phyloP scores from a whole-genome alignment of 1,140 invertebrate genomes.

The Pachypsylla venusta region DNA sequence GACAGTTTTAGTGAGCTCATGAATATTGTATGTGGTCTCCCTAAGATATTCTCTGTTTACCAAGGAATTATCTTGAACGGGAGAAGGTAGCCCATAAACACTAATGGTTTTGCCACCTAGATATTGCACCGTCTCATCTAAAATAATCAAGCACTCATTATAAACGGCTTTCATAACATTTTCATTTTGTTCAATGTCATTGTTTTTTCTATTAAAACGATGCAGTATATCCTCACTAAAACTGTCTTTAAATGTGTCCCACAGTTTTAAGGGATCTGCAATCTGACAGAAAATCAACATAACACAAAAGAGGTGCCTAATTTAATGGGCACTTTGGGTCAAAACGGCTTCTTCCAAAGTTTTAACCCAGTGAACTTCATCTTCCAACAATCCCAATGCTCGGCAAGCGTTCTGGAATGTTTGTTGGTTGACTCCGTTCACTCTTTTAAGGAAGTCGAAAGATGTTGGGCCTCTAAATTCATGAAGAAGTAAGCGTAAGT shows the following conservation, averaged over 20 bases:
- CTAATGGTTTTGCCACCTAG: background rate
- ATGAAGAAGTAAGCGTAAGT: conserved; percentile 25
- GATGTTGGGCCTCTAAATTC: conserved; percentile 17
- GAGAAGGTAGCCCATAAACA: background rate
- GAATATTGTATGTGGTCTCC: background rate
- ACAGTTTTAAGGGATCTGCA: conserved; percentile 16
- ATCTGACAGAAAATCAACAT: conserved; percentile 17
- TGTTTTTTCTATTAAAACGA: too few relatives aligned
- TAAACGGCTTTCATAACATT: too few relatives aligned
- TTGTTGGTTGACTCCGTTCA: conserved; percentile 23
- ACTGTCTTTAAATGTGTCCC: conserved; percentile 15
- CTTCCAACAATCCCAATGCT: conserved; percentile 26
- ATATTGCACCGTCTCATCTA: too few relatives aligned
- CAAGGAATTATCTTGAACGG: background rate
- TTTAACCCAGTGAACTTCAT: conserved; percentile 27
- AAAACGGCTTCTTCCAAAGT: conserved; percentile 16
- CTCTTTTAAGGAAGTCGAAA: conserved; percentile 29
- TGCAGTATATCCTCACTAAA: conserved; percentile 15
- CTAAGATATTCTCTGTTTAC: background rate
- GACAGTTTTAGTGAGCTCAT: background rate
- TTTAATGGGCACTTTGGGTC: conserved; percentile 2
- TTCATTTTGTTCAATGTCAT: too few relatives aligned
- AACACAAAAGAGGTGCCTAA: conserved; percentile 16
- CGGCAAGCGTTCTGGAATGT: conserved; percentile 28
- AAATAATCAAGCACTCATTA: too few relatives aligned